Percentiles rank a stretch among this genome's conserved stretches.
Evolutionary conservation across 2,888 invertebrate genomes (phyloP).

Genomic region (Prostheceraeus crozeri): DNA sequence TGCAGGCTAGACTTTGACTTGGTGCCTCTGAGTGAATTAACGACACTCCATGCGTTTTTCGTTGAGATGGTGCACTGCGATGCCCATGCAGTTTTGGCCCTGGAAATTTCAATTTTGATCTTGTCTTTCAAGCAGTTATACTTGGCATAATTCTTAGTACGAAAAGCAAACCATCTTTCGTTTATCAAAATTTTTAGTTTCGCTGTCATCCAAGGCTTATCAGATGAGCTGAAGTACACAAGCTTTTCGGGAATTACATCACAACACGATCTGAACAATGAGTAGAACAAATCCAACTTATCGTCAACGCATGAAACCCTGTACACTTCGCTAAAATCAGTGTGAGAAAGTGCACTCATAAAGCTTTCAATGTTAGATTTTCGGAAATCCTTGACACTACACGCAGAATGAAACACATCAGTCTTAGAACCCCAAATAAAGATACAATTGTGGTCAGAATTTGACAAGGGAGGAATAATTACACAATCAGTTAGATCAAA

Average conservation of each 20-base stretch:
- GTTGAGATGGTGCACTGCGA: conserved; percentile 13
- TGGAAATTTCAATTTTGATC: conserved; percentile 12
- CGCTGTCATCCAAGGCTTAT: conserved; percentile 14
- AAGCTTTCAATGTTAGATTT: conserved; percentile 22
- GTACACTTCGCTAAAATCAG: conserved; percentile 11
- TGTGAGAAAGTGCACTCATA: conserved; percentile 5
- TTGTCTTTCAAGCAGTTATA: conserved; percentile 9
- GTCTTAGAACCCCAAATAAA: background rate
- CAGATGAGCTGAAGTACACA: background rate
- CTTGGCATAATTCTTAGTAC: background rate
- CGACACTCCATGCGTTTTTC: conserved; percentile 3
- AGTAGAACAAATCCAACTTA: conserved; percentile 9
- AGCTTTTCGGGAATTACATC: conserved; percentile 4
- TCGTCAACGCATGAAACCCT: conserved; percentile 1
- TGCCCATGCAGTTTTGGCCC: conserved; percentile 9
- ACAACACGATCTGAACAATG: background rate
- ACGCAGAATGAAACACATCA: background rate
- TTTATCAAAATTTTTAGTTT: conserved; percentile 8
- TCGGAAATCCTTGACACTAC: background rate
- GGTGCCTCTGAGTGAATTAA: background rate
- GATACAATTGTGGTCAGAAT: conserved; percentile 8
- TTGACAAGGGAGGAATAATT: conserved; percentile 10
- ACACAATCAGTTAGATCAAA: conserved; percentile 8
- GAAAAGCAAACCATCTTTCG: conserved; percentile 13
- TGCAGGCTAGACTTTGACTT: background rate